Conservation (phyloP, 2,113 vertebrate genomes). For the Murina feae region DNA sequence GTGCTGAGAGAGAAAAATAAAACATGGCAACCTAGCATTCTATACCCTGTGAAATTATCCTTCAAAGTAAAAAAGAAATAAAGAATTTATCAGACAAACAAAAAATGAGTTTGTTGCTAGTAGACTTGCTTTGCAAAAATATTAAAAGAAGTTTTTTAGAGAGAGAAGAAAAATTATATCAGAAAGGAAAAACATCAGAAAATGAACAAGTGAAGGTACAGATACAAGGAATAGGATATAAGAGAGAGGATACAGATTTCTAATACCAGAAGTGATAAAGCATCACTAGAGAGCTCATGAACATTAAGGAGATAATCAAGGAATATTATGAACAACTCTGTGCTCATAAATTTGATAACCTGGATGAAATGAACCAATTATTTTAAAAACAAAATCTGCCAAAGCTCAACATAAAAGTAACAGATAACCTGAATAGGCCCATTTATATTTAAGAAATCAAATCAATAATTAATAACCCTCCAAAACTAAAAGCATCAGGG, state of each 20-base stretch:
- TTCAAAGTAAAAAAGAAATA: not conserved
- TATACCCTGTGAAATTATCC: not conserved
- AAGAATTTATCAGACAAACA: not conserved
- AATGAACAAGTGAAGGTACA: not conserved
- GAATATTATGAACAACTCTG: not conserved
- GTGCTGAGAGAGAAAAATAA: not conserved
- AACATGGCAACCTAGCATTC: not conserved
- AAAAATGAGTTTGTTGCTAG: not conserved
- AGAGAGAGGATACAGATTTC: not conserved
- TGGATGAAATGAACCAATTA: not conserved
- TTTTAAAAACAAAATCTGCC: not conserved
- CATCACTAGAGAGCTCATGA: not conserved
- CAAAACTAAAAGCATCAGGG: not conserved
- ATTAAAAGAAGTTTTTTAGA: not conserved
- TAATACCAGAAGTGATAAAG: not conserved
- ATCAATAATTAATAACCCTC: not conserved
- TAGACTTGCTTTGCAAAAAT: not conserved
- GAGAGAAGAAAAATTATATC: not conserved
- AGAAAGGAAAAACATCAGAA: not conserved
- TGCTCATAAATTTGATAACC: not conserved
- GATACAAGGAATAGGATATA: not conserved
- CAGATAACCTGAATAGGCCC: not conserved
- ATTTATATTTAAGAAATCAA: not conserved
- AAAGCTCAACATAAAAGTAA: constrained; percentile 18
- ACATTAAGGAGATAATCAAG: not conserved